Evolutionary conservation across 2,113 vertebrate species (phyloP), one percentile per base, ranked within the genome.

Genomic region (Balaeniceps rex): DNA sequence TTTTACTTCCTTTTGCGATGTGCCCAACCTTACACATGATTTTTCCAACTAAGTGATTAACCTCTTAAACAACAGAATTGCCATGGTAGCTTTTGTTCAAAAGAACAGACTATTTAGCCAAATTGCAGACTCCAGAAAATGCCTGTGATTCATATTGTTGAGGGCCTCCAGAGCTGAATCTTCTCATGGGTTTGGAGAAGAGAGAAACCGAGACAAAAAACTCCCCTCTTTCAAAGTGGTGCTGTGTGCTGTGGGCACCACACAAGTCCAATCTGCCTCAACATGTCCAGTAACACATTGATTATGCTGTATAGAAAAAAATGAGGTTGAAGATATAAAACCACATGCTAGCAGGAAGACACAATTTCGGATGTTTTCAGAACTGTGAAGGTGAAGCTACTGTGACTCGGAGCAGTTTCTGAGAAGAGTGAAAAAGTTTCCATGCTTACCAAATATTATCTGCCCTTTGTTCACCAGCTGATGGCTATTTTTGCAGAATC

Each of bases 351-450:
- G 71, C 66, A 84, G 93, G 92, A 96, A 91, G 84, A 68, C 60
- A 66, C 5, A 9, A 79, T 55, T 82, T 93, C 33, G 2, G 64
- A 63, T 63, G 36, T 88, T 93, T 84, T 96, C 91, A 84, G 69
- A 94, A 84, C 88, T 40, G 58, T 83, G 68, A 22, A 51, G 72
- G 75, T 8, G 52, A 79, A 91, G 69, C 57, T 63, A 52, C 92
- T 65, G 77, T 89, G 91, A 95, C 78, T 90, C 40, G 33, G 58
- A 81, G 76, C 60, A 66, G 47, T 70, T 97, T 95, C 95, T 95
- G 66, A 95, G 93, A 96, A 95, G 36, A 58, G 19, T 54, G 42
- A 81, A 89, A 92, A 87, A 87, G 42, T 86, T 95, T 97, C 94
- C 94, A 83, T 46, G 9, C 77, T 38, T 64, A 44, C 46, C 14